Percentiles rank a stretch among this genome's conserved stretches.
phyloP scores from a whole-genome alignment of 1,140 invertebrate species.

The Stegodyphus mimosarum region DNA sequence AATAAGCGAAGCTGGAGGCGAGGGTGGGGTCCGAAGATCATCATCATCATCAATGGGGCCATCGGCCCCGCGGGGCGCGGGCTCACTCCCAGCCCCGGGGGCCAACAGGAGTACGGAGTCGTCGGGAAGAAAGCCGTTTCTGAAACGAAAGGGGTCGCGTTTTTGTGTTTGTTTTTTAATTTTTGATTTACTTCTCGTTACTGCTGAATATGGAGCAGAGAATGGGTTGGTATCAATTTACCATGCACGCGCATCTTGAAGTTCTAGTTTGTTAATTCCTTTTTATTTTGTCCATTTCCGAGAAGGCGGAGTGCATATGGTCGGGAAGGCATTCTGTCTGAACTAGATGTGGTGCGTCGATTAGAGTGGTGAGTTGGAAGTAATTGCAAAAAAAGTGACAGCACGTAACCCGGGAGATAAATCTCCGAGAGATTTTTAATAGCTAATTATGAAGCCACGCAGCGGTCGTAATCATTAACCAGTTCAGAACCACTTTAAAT shows the following conservation, averaged over 20 bases:
- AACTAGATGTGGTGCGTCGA: too few relatives aligned
- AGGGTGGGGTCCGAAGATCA: conserved; percentile 37
- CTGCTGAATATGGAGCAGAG: conserved; percentile 24
- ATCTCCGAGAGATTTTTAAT: too few relatives aligned
- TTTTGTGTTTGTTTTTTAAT: conserved; percentile 11
- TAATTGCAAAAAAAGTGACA: too few relatives aligned
- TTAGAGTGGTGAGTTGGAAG: too few relatives aligned
- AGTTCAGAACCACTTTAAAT: too few relatives aligned
- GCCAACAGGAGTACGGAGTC: not conserved
- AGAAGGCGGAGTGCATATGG: not conserved
- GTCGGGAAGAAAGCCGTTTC: not conserved
- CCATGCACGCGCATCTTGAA: conserved; percentile 18
- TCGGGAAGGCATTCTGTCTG: too few relatives aligned
- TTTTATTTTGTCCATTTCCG: not conserved
- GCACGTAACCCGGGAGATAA: too few relatives aligned
- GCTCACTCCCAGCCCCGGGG: conserved; percentile 39
- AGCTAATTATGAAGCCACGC: too few relatives aligned
- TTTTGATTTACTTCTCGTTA: not conserved
- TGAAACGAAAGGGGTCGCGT: conserved; percentile 34
- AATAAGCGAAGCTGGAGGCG: conserved; percentile 9
- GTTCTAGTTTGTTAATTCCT: not conserved
- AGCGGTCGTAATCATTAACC: too few relatives aligned
- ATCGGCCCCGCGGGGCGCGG: conserved; percentile 31
- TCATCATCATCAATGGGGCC: conserved; percentile 50
- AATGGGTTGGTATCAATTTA: conserved; percentile 35